These are phyloP conservation scores for Sebastes hopkinsi DNA, from an alignment of 2,797 vertebrate species.

Conservation along the genomic window DNA sequence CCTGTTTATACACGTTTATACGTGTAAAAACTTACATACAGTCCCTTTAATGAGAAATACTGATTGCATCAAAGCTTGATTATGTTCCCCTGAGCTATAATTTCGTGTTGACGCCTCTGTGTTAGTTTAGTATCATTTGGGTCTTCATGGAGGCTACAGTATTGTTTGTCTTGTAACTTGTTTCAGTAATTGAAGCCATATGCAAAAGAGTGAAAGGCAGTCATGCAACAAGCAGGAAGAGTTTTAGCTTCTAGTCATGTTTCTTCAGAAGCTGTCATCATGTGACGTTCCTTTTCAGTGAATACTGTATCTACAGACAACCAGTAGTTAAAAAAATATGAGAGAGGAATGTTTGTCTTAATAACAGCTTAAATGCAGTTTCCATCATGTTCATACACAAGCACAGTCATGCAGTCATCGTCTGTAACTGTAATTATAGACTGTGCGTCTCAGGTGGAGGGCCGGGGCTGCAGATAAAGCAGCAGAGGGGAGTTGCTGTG, in stretches of 20 bases:
- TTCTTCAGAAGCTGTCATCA: not conserved
- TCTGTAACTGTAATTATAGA: conserved; percentile 33
- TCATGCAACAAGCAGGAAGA: not conserved
- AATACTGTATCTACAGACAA: not conserved
- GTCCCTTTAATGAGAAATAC: not conserved
- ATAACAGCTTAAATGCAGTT: not conserved
- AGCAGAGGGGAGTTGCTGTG: not conserved
- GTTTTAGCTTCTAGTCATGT: not conserved
- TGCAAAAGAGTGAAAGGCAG: not conserved
- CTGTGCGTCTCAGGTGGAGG: not conserved
- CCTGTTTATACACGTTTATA: no score
- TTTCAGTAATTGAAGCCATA: not conserved
- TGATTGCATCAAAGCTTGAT: not conserved
- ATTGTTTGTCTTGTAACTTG: not conserved
- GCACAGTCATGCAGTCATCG: not conserved
- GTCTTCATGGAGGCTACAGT: not conserved
- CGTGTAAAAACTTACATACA: no score
- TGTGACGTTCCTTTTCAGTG: not conserved
- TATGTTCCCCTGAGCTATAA: not conserved
- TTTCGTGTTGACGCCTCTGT: not conserved
- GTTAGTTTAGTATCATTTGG: not conserved
- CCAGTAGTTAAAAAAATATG: not conserved
- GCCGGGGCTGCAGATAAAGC: not conserved
- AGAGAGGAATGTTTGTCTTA: not conserved
- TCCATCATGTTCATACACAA: not conserved